Percentiles rank a stretch among this genome's conserved stretches.
Conservation (phyloP, 2,888 invertebrate species). For the Drosophila affinis region DNA sequence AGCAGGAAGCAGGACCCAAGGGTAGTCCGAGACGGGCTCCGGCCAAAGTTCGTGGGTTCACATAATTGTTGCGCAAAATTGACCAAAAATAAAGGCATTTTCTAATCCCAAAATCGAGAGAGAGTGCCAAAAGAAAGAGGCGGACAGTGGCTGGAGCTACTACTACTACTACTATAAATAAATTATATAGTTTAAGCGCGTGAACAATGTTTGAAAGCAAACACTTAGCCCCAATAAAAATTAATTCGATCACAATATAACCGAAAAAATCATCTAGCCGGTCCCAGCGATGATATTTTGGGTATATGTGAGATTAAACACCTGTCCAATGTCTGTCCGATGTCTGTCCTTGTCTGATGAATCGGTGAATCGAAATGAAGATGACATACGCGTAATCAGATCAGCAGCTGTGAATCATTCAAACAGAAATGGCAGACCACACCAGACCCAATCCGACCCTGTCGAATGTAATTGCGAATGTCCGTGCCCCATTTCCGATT, state of each 20-base stretch:
- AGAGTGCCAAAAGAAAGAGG: not conserved
- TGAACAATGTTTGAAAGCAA: slow-evolving; percentile 1
- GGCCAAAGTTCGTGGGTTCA: slow-evolving; percentile 44
- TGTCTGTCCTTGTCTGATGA: slow-evolving; percentile 10
- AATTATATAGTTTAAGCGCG: slow-evolving; percentile 27
- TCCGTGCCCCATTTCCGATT: slow-evolving; percentile 45
- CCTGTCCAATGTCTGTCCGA: not conserved
- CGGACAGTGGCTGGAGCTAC: not conserved
- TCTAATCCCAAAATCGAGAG: slow-evolving; percentile 14
- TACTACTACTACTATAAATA: slow-evolving; percentile 34
- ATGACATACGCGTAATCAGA: slow-evolving; percentile 28
- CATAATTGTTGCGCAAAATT: slow-evolving; percentile 66
- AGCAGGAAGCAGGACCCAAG: not conserved
- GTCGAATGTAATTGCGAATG: slow-evolving; percentile 33
- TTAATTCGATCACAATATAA: not conserved
- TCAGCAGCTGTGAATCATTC: slow-evolving; percentile 31
- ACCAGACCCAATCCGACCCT: not conserved
- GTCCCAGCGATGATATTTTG: not conserved
- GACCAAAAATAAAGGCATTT: slow-evolving; percentile 42
- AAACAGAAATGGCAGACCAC: slow-evolving; percentile 18
- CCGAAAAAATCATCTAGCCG: not conserved
- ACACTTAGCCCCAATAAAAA: slow-evolving; percentile 6
- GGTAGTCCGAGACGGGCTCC: too few relatives aligned
- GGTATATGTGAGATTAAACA: too few relatives aligned
- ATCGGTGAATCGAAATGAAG: slow-evolving; percentile 33